phyloP scores from a whole-genome alignment of 2,888 invertebrate genomes.

The Xestia xanthographa region DNA sequence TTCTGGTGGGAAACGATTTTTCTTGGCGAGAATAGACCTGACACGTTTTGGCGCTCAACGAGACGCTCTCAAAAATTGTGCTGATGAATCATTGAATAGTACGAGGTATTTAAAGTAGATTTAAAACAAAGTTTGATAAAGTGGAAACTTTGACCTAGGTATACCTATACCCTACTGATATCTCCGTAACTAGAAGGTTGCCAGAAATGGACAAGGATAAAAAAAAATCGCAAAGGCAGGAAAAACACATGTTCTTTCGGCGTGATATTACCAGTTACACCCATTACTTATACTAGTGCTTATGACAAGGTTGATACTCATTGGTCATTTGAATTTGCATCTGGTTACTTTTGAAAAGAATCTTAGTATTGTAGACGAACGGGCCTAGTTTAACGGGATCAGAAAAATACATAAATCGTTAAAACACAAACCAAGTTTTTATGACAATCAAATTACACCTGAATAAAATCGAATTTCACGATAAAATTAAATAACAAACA shows the following conservation, averaged over 20 bases:
- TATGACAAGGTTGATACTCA: neutral
- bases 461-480: neutral
- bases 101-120: neutral
- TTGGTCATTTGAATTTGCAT: neutral
- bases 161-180: too few relatives aligned
- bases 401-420: neutral
- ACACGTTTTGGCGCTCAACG: neutral
- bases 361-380: neutral
- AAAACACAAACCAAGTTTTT: neutral
- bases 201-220: neutral
- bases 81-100: neutral
- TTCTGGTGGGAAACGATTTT: neutral
- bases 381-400: neutral
- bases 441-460: neutral
- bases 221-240: neutral
- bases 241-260: neutral
- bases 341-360: neutral
- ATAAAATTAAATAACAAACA: neutral
- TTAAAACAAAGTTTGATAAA: neutral
- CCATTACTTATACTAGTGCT: neutral
- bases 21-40: neutral
- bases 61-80: neutral
- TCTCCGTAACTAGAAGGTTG: neutral
- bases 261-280: neutral
- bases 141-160: neutral